Evolutionary conservation across 2,888 invertebrate species (phyloP), one percentile per base, ranked within the genome.

Genomic region (Holacanthella duospinosa): DNA sequence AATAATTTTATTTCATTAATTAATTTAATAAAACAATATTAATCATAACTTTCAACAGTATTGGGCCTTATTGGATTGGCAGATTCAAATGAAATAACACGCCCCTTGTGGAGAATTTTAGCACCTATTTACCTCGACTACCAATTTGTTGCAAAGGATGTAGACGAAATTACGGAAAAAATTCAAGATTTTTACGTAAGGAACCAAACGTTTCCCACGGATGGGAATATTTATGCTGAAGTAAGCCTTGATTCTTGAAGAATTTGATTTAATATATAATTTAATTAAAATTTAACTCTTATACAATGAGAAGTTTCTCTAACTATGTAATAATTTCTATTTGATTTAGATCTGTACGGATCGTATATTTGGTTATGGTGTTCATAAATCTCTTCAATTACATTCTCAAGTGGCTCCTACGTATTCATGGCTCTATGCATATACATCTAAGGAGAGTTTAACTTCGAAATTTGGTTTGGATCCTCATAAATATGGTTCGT

Each of bases 351-450:
- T 68, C 64, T 67, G 61, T 29, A 68, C 68, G 1, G 70, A 71
- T 56, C 54, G 70, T 29, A 63, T 57, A 36, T 70, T 66, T 48
- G 68, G 61, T 3, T 62, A 65, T 21, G 64, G 67, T 3, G 60
- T 65, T 28, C 68, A 70, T 54, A 68, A 69, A 28, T 64, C 68
- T 1, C 55, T 71, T 25, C 67, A 70, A 60, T 58, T 63, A 21
- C 71, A 71, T 62, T 70, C 71, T 2, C 27, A 26, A n/a, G 55
- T 69, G 25, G 71, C 71, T 21, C 69, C 68, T 25, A 69, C 70
- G 0, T 71, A 68, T 43, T 65, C 70, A 0, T 69, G 68, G 57
- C 36, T 70, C 1, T 70, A 64, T 58, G 63, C 64, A 44, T 70
- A 43, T 59, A 62, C 59, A 62, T 68, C 68, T 26, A 65, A 66